These are phyloP conservation scores for Sesia apiformis DNA, from an alignment of 2,888 invertebrate genomes.

Conservation along the genomic window DNA sequence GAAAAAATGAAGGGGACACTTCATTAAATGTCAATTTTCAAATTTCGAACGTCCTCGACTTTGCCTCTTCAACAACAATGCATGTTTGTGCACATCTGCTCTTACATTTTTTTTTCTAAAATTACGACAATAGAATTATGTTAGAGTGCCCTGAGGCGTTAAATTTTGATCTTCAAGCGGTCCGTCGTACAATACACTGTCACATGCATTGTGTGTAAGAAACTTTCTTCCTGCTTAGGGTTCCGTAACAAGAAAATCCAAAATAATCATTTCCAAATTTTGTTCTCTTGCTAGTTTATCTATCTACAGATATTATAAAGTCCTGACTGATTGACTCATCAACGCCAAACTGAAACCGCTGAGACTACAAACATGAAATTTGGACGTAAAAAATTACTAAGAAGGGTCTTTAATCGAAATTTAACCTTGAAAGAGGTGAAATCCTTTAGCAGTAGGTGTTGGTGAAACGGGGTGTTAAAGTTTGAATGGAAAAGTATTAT, in stretches of 20 bases:
- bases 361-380: too few relatives aligned
- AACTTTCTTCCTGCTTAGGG: not conserved
- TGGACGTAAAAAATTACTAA: too few relatives aligned
- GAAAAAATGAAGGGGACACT: constrained; percentile 28
- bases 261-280: too few relatives aligned
- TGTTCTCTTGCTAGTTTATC: too few relatives aligned
- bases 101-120: constrained; percentile 25
- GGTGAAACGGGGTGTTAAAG: too few relatives aligned
- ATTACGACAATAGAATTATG: constrained; percentile 26
- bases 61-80: constrained; percentile 32
- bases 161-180: constrained; percentile 44
- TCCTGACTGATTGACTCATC: too few relatives aligned
- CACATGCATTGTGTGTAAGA: constrained; percentile 22
- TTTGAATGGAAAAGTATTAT: too few relatives aligned
- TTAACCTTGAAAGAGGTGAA: too few relatives aligned
- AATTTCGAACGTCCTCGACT: constrained; percentile 40
- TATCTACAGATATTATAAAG: too few relatives aligned
- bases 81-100: constrained; percentile 50
- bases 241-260: not conserved
- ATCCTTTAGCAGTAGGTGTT: too few relatives aligned
- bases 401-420: too few relatives aligned
- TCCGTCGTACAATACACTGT: constrained; percentile 26
- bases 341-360: too few relatives aligned
- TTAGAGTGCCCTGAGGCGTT: constrained; percentile 40
- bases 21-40: constrained; percentile 63